Conservation (phyloP, 2,797 vertebrate species). For the Cynopterus sphinx region DNA sequence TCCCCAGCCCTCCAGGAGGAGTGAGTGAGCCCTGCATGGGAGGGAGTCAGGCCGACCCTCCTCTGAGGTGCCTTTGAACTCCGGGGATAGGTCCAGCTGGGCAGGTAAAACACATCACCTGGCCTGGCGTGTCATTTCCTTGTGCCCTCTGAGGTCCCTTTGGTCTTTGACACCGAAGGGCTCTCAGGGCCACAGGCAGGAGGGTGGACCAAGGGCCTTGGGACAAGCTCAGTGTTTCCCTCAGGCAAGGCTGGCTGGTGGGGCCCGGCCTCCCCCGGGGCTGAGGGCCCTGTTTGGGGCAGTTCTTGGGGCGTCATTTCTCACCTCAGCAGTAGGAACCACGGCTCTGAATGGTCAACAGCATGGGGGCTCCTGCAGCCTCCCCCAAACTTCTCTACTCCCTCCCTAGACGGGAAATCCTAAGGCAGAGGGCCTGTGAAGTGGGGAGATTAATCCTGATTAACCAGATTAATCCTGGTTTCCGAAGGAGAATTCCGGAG, state of each 20-base stretch:
- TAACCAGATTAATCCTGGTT: neutral
- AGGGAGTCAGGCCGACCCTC: neutral
- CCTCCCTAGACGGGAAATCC: neutral
- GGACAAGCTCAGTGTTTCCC: no score
- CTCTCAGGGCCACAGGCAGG: neutral
- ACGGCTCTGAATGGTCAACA: neutral
- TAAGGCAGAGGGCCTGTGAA: neutral
- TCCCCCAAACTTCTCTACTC: neutral
- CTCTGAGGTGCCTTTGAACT: neutral
- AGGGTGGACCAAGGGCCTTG: neutral
- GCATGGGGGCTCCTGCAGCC: neutral
- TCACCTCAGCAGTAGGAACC: neutral
- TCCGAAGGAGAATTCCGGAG: neutral
- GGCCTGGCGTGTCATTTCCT: neutral
- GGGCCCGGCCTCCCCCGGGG: neutral
- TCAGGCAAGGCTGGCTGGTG: neutral
- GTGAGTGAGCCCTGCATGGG: neutral
- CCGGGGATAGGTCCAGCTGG: neutral
- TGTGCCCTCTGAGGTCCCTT: neutral
- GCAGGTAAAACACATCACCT: neutral
- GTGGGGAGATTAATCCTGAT: neutral
- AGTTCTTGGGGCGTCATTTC: neutral
- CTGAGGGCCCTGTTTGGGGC: neutral
- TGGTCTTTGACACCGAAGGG: neutral
- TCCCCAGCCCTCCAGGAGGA: neutral